Evolutionary conservation across 1,140 invertebrate genomes (phyloP).

Genomic region (Drosophila triauraria): DNA sequence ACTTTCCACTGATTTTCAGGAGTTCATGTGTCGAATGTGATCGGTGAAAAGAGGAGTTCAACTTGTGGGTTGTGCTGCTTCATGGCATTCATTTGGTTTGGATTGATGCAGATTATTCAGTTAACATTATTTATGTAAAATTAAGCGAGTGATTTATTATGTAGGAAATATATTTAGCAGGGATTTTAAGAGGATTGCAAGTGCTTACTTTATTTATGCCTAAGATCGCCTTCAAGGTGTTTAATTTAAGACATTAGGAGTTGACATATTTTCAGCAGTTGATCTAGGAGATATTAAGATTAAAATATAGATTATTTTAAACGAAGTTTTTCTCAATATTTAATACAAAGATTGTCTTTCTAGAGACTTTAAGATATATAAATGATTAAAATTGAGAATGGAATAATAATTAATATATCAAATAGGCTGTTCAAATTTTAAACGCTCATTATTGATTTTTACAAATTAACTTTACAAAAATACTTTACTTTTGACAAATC

Average conservation of each 20-base stretch:
- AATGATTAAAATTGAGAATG: no score
- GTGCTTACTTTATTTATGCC: not conserved
- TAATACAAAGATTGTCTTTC: no score
- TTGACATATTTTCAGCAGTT: no score
- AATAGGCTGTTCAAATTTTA: no score
- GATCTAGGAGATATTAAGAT: no score
- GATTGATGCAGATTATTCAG: constrained; percentile 28
- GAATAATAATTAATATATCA: no score
- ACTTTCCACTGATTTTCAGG: constrained; percentile 35
- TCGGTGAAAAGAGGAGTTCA: constrained; percentile 24
- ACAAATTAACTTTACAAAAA: no score
- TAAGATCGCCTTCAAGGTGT: no score
- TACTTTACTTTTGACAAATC: not conserved
- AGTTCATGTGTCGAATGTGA: constrained; percentile 15
- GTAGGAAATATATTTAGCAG: not conserved
- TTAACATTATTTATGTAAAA: constrained; percentile 1
- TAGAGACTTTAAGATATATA: not conserved
- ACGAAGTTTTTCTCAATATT: accelerated
- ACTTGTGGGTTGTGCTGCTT: constrained; percentile 2
- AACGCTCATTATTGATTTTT: no score
- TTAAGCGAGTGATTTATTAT: not conserved
- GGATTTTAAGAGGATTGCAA: not conserved
- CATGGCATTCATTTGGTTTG: constrained; percentile 14
- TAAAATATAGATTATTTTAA: not conserved
- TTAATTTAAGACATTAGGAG: not conserved